These are phyloP conservation scores for Pachyrhynchus sulphureomaculatus DNA, from an alignment of 1,140 invertebrate species.

Conservation along the genomic window DNA sequence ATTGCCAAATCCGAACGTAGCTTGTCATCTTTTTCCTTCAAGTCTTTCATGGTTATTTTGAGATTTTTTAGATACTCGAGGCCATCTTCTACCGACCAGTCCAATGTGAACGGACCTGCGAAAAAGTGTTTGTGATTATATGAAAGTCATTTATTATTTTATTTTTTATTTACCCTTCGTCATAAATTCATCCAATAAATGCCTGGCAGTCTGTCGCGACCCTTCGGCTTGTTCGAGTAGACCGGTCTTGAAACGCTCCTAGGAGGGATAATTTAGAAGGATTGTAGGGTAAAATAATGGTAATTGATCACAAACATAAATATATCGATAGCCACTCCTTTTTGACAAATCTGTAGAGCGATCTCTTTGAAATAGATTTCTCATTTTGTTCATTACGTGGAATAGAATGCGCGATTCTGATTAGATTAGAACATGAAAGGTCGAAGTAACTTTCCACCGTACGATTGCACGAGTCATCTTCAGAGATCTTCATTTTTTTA, in stretches of 20 bases:
- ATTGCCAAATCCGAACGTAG: conserved; percentile 68
- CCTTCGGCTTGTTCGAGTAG: conserved; percentile 63
- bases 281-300: too few relatives aligned
- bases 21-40: conserved; percentile 65
- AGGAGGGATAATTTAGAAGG: background rate
- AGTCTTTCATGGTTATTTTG: conserved; percentile 58
- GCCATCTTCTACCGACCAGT: conserved; percentile 64
- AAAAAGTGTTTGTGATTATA: background rate
- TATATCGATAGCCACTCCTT: too few relatives aligned
- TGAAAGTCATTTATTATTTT: background rate
- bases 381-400: too few relatives aligned
- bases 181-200: conserved; percentile 65
- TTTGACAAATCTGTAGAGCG: too few relatives aligned
- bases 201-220: conserved; percentile 55
- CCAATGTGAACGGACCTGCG: conserved; percentile 63
- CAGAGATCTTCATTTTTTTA: too few relatives aligned
- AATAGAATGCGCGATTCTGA: too few relatives aligned
- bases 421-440: too few relatives aligned
- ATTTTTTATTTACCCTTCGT: too few relatives aligned
- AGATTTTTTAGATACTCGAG: conserved; percentile 62
- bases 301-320: background rate
- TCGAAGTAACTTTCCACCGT: too few relatives aligned
- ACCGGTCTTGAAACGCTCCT: conserved; percentile 70
- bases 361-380: too few relatives aligned
- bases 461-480: too few relatives aligned